A percentile compares a stretch with the other conserved stretches of the same genome.
Evolutionary conservation across 2,888 invertebrate genomes (phyloP).

Genomic region (Tanytarsus gracilentus): DNA sequence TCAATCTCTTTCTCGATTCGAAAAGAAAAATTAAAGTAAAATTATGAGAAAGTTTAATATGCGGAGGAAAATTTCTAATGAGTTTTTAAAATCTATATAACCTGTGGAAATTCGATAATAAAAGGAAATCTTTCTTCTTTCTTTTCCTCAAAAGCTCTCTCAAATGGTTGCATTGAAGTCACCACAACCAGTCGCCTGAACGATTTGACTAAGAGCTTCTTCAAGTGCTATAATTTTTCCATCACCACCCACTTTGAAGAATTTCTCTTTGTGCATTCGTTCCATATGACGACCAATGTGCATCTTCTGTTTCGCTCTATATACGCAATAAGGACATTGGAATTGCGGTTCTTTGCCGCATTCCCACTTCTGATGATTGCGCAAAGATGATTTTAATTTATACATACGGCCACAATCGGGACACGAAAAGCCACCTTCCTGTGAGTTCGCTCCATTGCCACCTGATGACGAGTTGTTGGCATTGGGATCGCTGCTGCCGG

Average conservation of each 20-base stretch:
- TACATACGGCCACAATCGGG: constrained; percentile 76
- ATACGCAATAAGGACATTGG: constrained; percentile 74
- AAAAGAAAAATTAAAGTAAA: too few relatives aligned
- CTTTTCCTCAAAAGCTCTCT: neutral
- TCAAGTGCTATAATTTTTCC: constrained; percentile 33
- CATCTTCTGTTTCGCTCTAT: constrained; percentile 76
- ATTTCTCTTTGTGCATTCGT: constrained; percentile 65
- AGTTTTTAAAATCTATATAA: too few relatives aligned
- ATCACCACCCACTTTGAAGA: constrained; percentile 43
- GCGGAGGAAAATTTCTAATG: too few relatives aligned
- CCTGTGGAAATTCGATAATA: constrained; percentile 22
- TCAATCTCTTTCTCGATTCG: too few relatives aligned
- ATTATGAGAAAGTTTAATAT: too few relatives aligned
- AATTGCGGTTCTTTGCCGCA: constrained; percentile 78
- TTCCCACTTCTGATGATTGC: constrained; percentile 79
- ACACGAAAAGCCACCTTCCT: constrained; percentile 58
- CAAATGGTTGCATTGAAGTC: constrained; percentile 30
- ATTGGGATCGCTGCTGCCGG: constrained; percentile 32
- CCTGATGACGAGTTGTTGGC: constrained; percentile 32
- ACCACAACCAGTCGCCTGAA: constrained; percentile 1
- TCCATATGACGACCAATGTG: constrained; percentile 75
- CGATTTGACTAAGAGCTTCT: constrained; percentile 29
- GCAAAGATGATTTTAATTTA: constrained; percentile 74
- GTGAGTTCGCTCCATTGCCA: constrained; percentile 33
- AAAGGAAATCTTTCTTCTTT: neutral